Conservation (phyloP, 2,888 invertebrate species). For the Pammene fasciana region DNA sequence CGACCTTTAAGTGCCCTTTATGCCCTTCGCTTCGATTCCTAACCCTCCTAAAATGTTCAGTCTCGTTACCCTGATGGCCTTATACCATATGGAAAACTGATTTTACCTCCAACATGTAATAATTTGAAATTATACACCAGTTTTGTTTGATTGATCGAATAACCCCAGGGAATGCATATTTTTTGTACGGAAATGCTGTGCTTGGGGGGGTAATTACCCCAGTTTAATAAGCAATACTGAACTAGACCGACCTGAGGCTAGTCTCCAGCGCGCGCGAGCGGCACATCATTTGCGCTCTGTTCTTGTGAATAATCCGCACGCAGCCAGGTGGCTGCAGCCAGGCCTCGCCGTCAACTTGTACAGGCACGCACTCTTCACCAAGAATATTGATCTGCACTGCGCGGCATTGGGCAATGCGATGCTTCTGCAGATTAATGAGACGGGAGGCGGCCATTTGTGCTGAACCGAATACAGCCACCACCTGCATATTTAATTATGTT, state of each 20-base stretch:
- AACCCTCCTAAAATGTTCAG: no score
- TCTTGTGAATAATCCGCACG: constrained; percentile 97
- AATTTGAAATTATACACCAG: no score
- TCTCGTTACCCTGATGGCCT: no score
- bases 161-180: no score
- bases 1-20: no score
- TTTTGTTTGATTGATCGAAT: no score
- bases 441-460: constrained; percentile 99
- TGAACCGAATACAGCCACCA: constrained; percentile 97
- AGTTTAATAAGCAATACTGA: no score
- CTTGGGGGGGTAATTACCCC: neutral
- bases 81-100: no score
- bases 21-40: no score
- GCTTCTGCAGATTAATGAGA: constrained; percentile 97
- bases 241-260: constrained; percentile 85
- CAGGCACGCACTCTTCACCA: constrained; percentile 95
- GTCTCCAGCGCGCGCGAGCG: constrained; percentile 95
- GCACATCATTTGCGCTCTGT: constrained; percentile 97
- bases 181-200: no score
- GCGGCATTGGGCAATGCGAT: constrained; percentile 98
- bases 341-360: constrained; percentile 98
- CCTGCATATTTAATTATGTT: constrained; percentile 51
- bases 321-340: constrained; percentile 99
- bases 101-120: no score
- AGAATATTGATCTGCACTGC: constrained; percentile 98